Conservation (phyloP, 1,140 invertebrate species). For the Leptestheria dahalacensis region DNA sequence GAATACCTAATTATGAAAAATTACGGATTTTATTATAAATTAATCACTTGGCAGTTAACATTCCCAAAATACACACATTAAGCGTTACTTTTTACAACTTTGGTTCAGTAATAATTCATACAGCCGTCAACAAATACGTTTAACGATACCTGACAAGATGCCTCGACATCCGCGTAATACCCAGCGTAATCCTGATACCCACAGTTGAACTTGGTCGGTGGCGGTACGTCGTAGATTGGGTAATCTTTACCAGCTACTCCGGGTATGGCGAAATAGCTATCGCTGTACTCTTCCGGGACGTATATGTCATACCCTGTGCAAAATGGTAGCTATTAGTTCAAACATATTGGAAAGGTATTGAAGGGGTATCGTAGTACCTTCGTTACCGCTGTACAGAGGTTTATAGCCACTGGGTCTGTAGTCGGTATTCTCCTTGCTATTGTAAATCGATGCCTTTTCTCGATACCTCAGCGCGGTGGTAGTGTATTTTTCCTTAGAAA, state of each 20-base stretch:
- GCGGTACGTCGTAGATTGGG: constrained; percentile 28
- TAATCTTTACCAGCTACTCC: constrained; percentile 33
- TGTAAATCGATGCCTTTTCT: no score
- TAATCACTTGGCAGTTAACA: no score
- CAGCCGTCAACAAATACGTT: background rate
- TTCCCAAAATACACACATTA: background rate
- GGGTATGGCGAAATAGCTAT: constrained; percentile 16
- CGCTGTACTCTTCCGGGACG: constrained; percentile 4
- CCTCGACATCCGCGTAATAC: constrained; percentile 32
- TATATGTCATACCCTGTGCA: background rate
- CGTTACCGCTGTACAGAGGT: background rate
- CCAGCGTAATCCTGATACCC: constrained; percentile 30
- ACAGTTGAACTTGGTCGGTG: constrained; percentile 31
- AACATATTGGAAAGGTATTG: background rate
- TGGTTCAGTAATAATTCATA: background rate
- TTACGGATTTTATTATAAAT: no score
- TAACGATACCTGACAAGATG: constrained; percentile 31
- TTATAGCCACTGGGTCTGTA: background rate
- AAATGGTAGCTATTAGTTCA: background rate
- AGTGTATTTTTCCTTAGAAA: no score
- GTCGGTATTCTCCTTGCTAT: background rate
- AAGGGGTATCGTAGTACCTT: background rate
- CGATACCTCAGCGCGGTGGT: background rate
- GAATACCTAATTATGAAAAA: constrained; percentile 36
- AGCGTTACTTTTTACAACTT: background rate